Percentiles rank a stretch among this genome's conserved stretches.
Evolutionary conservation across 2,888 invertebrate species (phyloP).

Genomic region (Brachyptera putata): DNA sequence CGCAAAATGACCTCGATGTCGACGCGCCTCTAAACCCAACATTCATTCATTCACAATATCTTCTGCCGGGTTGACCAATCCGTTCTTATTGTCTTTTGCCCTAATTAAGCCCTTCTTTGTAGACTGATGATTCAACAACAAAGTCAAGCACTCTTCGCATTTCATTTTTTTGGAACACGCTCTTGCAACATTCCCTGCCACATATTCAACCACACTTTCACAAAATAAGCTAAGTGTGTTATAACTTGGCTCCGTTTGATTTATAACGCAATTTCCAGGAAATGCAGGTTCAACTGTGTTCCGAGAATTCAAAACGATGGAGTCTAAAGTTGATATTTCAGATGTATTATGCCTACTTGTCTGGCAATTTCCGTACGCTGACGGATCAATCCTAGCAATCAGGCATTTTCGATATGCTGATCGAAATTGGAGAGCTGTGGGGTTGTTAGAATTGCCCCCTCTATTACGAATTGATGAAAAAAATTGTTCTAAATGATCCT

Average conservation of each 20-base stretch:
- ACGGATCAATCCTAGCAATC: conserved; percentile 7
- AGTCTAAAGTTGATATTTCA: too few species aligned
- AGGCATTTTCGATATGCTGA: conserved; percentile 12
- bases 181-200: neutral
- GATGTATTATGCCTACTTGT: too few species aligned
- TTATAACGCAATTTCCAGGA: too few species aligned
- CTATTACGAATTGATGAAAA: conserved; percentile 26
- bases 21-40: too few species aligned
- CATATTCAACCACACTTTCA: neutral
- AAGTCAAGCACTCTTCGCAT: neutral
- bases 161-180: neutral
- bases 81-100: neutral
- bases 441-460: conserved; percentile 30
- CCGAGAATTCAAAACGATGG: too few species aligned
- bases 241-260: too few species aligned
- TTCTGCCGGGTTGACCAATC: neutral
- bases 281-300: too few species aligned
- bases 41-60: neutral
- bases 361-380: neutral
- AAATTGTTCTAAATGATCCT: conserved; percentile 29
- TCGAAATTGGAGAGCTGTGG: conserved; percentile 22
- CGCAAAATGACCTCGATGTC: too few species aligned
- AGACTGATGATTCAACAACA: neutral
- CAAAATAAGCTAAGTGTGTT: too few species aligned
- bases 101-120: neutral